phyloP scores from a whole-genome alignment of 64 coral and sea anemone genomes.

The Astreopora myriophthalma region DNA sequence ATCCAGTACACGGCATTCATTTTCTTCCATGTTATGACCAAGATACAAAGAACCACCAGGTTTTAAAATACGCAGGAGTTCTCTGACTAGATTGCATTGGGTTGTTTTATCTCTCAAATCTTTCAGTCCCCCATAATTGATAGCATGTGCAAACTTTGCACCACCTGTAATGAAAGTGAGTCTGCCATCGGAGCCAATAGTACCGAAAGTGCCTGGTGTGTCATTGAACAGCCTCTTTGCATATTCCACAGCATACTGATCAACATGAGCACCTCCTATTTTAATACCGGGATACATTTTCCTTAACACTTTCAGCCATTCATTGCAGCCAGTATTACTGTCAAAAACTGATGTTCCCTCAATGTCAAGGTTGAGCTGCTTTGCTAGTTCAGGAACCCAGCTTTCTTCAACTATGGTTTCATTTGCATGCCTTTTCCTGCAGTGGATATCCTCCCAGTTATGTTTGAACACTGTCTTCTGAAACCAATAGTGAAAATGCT shows the following conservation, averaged over 20 bases:
- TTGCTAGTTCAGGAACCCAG: constrained; percentile 61
- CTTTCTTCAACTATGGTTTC: constrained; percentile 60
- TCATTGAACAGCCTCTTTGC: constrained; percentile 85
- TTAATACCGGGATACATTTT: constrained; percentile 57
- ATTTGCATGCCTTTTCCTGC: constrained; percentile 53
- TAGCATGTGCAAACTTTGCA: constrained; percentile 63
- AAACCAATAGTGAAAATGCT: constrained; percentile 83
- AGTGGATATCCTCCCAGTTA: constrained; percentile 89
- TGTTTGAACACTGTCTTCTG: constrained; percentile 88
- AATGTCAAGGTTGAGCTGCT: constrained; percentile 73
- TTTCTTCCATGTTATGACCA: constrained; percentile 83
- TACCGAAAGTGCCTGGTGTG: constrained; percentile 49
- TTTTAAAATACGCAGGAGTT: constrained; percentile 73
- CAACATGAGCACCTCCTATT: constrained; percentile 70
- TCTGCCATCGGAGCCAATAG: background rate
- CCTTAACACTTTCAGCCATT: constrained; percentile 71
- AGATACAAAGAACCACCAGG: constrained; percentile 82
- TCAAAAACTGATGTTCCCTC: constrained; percentile 79
- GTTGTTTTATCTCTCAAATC: constrained; percentile 19
- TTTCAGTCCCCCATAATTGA: constrained; percentile 84
- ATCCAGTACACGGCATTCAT: constrained; percentile 42
- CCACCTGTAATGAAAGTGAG: background rate
- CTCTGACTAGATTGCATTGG: constrained; percentile 78
- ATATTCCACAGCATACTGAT: constrained; percentile 88
- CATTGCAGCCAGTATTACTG: constrained; percentile 85